These are phyloP conservation scores for Aegithalos caudatus DNA, from an alignment of 2,113 vertebrate genomes.

Conservation along the genomic window DNA sequence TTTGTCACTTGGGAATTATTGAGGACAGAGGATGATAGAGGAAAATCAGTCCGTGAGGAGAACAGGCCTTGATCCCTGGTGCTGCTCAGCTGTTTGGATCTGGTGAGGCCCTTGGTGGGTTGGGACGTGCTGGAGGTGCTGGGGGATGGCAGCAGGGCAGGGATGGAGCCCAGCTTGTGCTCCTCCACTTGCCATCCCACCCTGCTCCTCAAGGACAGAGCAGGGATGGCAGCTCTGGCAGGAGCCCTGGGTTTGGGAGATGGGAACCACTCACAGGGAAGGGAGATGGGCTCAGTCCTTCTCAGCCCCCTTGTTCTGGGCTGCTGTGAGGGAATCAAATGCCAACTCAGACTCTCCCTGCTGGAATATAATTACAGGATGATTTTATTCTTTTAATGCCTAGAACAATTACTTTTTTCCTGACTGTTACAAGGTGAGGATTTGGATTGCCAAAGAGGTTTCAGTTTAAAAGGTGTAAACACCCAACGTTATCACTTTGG, in stretches of 20 bases:
- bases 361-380: not conserved
- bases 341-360: not conserved
- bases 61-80: not conserved
- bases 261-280: not conserved
- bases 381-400: not conserved
- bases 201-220: not conserved
- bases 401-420: not conserved
- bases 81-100: not conserved
- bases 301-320: too few species aligned
- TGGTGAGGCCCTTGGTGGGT: not conserved
- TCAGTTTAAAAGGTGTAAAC: not conserved
- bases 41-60: not conserved
- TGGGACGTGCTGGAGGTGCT: not conserved
- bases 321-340: not conserved
- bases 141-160: not conserved
- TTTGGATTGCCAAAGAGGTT: not conserved
- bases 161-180: not conserved
- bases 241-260: not conserved
- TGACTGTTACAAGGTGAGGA: not conserved
- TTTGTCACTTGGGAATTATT: not conserved
- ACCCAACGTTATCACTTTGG: not conserved
- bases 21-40: not conserved
- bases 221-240: not conserved
- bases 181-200: not conserved
- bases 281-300: not conserved